Percentiles rank a stretch among this genome's conserved stretches.
Conservation (phyloP, 2,888 invertebrate species). For the Ecliptopera silaceata region DNA sequence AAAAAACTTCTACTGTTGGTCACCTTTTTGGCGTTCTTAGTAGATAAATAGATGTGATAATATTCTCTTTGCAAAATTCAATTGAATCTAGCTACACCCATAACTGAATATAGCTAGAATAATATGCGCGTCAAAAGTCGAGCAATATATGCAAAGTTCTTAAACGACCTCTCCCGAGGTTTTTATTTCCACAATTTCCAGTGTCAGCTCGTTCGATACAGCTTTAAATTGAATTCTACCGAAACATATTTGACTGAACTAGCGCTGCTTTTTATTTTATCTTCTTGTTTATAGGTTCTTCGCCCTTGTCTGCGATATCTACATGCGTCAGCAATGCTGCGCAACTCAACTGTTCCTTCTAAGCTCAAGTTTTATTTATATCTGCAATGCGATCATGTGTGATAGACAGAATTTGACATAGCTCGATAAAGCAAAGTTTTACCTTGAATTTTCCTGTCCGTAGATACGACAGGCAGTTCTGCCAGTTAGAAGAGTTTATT, state of each 20-base stretch:
- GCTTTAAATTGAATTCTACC: constrained; percentile 30
- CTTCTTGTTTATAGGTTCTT: constrained; percentile 29
- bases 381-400: no score
- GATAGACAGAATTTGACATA: no score
- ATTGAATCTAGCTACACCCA: constrained; percentile 3
- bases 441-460: no score
- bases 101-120: no score
- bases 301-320: constrained; percentile 1
- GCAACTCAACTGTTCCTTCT: no score
- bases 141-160: background rate
- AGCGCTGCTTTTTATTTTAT: constrained; percentile 23
- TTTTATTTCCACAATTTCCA: constrained; percentile 16
- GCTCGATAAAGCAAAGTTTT: no score
- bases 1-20: no score
- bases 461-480: no score
- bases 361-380: no score
- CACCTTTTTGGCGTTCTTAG: no score
- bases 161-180: background rate
- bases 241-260: constrained; percentile 25
- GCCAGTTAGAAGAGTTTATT: no score
- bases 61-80: constrained; percentile 3
- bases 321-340: background rate
- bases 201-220: constrained; percentile 24
- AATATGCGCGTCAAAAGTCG: background rate
- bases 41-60: no score